These are phyloP conservation scores for Athalia rosae DNA, from an alignment of 2,888 invertebrate genomes.

Conservation along the genomic window DNA sequence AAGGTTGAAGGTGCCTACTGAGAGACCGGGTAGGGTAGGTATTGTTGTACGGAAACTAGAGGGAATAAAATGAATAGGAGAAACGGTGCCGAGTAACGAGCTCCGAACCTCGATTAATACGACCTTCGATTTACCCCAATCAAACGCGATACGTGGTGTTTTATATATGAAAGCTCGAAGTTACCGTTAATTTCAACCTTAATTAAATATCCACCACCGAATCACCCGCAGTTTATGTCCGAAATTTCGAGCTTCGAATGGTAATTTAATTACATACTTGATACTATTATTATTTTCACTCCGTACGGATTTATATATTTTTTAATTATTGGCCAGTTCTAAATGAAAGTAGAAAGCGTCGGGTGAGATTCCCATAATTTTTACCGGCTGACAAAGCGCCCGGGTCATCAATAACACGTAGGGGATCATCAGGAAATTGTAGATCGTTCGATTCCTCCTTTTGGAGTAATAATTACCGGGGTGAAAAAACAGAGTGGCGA, in stretches of 20 bases:
- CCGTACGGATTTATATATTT: not conserved
- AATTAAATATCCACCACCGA: not conserved
- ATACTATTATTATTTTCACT: too few species aligned
- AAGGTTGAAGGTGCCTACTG: too few species aligned
- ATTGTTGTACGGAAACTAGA: too few species aligned
- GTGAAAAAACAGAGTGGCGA: constrained; percentile 20
- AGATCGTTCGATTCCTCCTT: constrained; percentile 12
- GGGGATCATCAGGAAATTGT: constrained; percentile 34
- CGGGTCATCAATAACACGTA: constrained; percentile 22
- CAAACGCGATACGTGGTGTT: too few species aligned
- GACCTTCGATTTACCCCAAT: not conserved
- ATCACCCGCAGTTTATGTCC: too few species aligned
- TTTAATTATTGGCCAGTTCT: not conserved
- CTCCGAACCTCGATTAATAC: constrained; percentile 3
- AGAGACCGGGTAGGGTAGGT: too few species aligned
- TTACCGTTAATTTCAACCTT: too few species aligned
- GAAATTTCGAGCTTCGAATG: too few species aligned
- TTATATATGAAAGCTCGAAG: too few species aligned
- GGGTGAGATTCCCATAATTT: not conserved
- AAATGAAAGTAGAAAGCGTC: too few species aligned
- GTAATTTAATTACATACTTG: too few species aligned
- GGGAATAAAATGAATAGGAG: too few species aligned
- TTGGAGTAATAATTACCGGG: constrained; percentile 25
- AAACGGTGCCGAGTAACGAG: not conserved
- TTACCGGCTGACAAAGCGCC: constrained; percentile 1